Evolutionary conservation across 1,140 invertebrate genomes (phyloP).

Genomic region (Monochamus saltuarius): DNA sequence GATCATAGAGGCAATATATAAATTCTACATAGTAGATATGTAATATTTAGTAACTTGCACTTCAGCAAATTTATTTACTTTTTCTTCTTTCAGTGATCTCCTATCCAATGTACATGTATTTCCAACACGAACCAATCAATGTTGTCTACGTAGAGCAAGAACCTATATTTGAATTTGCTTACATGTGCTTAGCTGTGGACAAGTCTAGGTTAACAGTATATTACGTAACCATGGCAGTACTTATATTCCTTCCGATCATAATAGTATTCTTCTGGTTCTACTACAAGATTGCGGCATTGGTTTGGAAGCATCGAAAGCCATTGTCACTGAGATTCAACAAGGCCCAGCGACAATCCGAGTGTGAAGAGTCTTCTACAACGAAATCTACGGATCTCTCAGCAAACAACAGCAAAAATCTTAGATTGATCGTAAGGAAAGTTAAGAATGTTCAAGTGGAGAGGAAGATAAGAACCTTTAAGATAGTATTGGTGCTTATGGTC

Average conservation of each 20-base stretch:
- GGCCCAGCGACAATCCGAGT: constrained; percentile 3
- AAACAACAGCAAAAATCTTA: constrained; percentile 21
- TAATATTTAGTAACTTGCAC: too few relatives aligned
- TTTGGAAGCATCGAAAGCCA: constrained; percentile 52
- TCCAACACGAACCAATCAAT: constrained; percentile 25
- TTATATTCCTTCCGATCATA: constrained; percentile 58
- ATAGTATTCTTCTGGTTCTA: constrained; percentile 57
- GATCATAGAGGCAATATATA: too few relatives aligned
- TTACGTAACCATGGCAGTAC: constrained; percentile 49
- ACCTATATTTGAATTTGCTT: constrained; percentile 15
- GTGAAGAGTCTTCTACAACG: constrained; percentile 10
- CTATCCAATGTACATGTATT: constrained; percentile 40
- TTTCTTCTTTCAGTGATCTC: constrained; percentile 39
- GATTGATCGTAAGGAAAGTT: constrained; percentile 16
- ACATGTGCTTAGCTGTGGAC: constrained; percentile 42
- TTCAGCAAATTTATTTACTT: neutral
- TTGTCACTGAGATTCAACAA: constrained; percentile 10
- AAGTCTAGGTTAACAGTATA: constrained; percentile 50
- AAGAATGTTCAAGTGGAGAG: constrained; percentile 47
- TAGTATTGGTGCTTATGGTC: constrained; percentile 57
- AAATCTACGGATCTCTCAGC: constrained; percentile 1
- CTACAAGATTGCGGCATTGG: constrained; percentile 54
- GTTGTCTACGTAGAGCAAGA: constrained; percentile 22
- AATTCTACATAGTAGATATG: too few relatives aligned
- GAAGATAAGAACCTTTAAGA: constrained; percentile 57